Evolutionary conservation across 2,797 vertebrate genomes (phyloP), one percentile per base, ranked within the genome.

Genomic region (Leptatherina wallacei): DNA sequence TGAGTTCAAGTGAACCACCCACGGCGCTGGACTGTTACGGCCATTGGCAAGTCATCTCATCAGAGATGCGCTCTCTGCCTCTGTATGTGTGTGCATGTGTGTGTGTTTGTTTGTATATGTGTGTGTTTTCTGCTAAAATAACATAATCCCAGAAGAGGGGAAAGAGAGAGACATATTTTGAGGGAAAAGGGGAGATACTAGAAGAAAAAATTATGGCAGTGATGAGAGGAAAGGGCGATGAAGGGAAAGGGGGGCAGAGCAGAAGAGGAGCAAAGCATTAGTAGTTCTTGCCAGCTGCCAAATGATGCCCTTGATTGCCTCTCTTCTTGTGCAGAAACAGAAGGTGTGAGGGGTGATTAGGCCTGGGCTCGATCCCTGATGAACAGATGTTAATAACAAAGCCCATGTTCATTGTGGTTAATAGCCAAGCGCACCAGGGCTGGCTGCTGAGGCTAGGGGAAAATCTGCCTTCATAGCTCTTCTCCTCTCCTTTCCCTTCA

Each of bases 351-450:
- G 94, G 95, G 95, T 94, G 93, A 93, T 94, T 96, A 95, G 95
- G 95, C 93, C 91, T 94, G 92, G 94, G 92, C 93, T 93, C 87
- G 91, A 92, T 94, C 93, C 93, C 92, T 92, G 92, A 95, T 94
- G 95, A 95, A 95, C 94, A 96, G 95, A 95, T 95, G 95, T 95
- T 96, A 95, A 96, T 96, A 96, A 95, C 93, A 96, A 96, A 96
- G 94, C 92, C 92, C 93, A 93, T 93, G 93, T 94, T 95, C 95
- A 94, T 95, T 93, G 90, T 94, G 95, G 92, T 96, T 95, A 96
- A 94, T 94, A 94, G 95, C 93, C 91, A 95, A 94, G 90, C 93
- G 88, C 93, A 94, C 94, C 89, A 93, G 92, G 90, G 91, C 92
- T 95, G 94, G 95, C 93, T 95, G 94, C 93, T 94, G 93, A 95